Conservation (phyloP, 2,797 vertebrate genomes). For the Aldrovandia affinis region DNA sequence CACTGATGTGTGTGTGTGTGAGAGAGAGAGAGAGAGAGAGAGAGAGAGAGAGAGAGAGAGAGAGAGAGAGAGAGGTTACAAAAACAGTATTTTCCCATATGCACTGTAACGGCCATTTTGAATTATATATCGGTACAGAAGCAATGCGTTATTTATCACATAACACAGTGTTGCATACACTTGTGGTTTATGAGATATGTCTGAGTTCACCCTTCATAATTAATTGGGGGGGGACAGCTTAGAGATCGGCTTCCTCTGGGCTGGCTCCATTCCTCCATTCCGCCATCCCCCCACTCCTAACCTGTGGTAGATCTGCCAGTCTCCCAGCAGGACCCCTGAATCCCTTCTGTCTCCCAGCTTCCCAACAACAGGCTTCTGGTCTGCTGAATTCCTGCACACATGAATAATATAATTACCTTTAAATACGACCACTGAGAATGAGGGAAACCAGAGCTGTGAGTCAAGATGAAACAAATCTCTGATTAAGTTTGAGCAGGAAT, state of each 20-base stretch:
- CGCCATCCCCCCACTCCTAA: not conserved
- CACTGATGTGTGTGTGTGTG: conserved; percentile 4
- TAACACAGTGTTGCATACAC: not conserved
- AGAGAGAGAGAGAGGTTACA: not conserved
- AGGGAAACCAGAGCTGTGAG: not conserved
- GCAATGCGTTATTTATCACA: not conserved
- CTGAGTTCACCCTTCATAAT: conserved; percentile 17
- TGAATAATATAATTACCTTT: conserved; percentile 2
- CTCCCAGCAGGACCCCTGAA: not conserved
- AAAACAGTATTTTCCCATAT: not conserved
- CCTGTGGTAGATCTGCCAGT: not conserved
- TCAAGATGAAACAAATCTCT: conserved; percentile 9
- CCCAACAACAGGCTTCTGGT: not conserved
- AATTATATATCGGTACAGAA: conserved; percentile 8
- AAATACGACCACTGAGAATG: not conserved
- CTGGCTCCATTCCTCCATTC: not conserved
- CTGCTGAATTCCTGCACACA: not conserved
- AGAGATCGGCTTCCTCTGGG: not conserved
- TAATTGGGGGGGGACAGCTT: conserved; percentile 12
- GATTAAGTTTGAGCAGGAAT: not conserved
- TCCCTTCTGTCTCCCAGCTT: not conserved
- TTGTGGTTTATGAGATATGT: conserved; percentile 10
- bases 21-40: not conserved
- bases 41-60: not conserved
- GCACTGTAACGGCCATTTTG: not conserved